These are phyloP conservation scores for Whitmania pigra DNA, from an alignment of 1,140 invertebrate genomes.

Conservation along the genomic window DNA sequence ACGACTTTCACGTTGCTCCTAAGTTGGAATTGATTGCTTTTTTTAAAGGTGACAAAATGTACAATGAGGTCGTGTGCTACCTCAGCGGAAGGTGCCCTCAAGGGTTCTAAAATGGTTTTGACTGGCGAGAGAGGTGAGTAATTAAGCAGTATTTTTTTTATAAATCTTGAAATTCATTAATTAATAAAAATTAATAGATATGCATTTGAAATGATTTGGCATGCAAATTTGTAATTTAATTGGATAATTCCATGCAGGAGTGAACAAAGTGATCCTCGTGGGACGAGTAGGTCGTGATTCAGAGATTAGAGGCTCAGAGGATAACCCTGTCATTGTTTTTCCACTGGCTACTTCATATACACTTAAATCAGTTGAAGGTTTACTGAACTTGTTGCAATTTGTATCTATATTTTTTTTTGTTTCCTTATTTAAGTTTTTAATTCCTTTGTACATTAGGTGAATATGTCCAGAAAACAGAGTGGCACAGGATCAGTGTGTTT, in stretches of 20 bases:
- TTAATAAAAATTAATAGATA: no score
- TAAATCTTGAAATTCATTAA: neutral
- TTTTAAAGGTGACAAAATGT: neutral
- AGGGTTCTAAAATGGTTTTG: neutral
- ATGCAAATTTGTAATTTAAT: no score
- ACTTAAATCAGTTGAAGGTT: slow-evolving; percentile 28
- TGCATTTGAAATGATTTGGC: neutral
- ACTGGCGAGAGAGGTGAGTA: neutral
- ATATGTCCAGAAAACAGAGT: slow-evolving; percentile 63
- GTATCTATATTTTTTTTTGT: neutral
- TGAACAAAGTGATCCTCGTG: slow-evolving; percentile 72
- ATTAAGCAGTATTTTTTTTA: neutral
- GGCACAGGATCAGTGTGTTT: slow-evolving; percentile 76
- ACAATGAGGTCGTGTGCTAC: slow-evolving; percentile 2
- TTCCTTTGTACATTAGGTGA: slow-evolving; percentile 41
- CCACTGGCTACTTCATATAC: slow-evolving; percentile 60
- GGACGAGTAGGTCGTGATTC: slow-evolving; percentile 74
- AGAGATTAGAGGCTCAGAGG: slow-evolving; percentile 62
- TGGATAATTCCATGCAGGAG: slow-evolving; percentile 46
- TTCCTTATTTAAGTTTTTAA: neutral
- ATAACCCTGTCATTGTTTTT: slow-evolving; percentile 75
- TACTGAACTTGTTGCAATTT: neutral
- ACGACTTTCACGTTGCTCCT: no score
- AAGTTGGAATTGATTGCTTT: no score
- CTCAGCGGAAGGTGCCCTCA: slow-evolving; percentile 13